These are phyloP conservation scores for Listronotus oregonensis DNA, from an alignment of 1,140 invertebrate species.

Conservation along the genomic window DNA sequence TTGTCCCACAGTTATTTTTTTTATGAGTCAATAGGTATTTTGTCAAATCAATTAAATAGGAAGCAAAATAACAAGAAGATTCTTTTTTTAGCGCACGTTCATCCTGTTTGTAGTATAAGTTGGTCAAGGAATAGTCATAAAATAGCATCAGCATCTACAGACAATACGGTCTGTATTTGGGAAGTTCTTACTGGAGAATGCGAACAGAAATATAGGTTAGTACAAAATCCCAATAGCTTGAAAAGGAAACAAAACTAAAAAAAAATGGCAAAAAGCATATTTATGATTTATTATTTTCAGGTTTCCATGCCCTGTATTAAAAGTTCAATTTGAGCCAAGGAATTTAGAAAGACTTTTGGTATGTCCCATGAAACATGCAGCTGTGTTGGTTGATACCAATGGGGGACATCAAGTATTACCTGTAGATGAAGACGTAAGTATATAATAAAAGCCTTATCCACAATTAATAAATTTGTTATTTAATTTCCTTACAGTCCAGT, in stretches of 20 bases:
- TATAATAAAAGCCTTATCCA: too few species aligned
- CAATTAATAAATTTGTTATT: too few species aligned
- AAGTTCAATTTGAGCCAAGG: slow-evolving; percentile 95
- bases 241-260: background rate
- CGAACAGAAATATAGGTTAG: slow-evolving; percentile 81
- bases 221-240: background rate
- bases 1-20: too few species aligned
- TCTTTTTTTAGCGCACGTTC: slow-evolving; percentile 89
- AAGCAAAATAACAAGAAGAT: too few species aligned
- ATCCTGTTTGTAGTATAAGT: slow-evolving; percentile 95
- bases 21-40: too few species aligned
- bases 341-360: slow-evolving; percentile 87
- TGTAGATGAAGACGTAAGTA: slow-evolving; percentile 88
- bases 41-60: too few species aligned
- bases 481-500: too few species aligned
- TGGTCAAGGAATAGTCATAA: slow-evolving; percentile 96
- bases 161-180: slow-evolving; percentile 98
- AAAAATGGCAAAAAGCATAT: background rate
- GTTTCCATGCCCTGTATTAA: slow-evolving; percentile 92
- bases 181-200: slow-evolving; percentile 92
- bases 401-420: slow-evolving; percentile 86
- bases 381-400: slow-evolving; percentile 83
- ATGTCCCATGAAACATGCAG: slow-evolving; percentile 95
- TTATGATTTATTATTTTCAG: background rate
- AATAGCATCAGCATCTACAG: slow-evolving; percentile 91